Evolutionary conservation across 2,888 invertebrate species (phyloP), one percentile per base, ranked within the genome.

Genomic region (Choristoneura rosaceana): DNA sequence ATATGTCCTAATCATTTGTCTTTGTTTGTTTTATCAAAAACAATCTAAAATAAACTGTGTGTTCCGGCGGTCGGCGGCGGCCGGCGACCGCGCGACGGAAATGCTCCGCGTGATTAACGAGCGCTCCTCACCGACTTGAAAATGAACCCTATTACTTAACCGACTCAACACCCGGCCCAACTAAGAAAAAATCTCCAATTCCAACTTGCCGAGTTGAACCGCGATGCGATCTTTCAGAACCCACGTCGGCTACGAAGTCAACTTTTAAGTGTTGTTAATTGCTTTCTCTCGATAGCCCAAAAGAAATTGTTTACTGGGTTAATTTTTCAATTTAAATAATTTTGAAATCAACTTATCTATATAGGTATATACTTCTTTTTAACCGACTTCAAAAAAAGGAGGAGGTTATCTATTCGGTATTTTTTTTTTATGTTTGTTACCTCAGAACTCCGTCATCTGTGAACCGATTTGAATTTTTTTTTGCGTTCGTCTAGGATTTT

Each of bases 21-120:
- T 89, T 87, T 89, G 91, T 90, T 88, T 90, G 86, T 89, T 90
- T 91, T 91, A 92, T 92, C 89, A 91, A 90, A 93, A 93, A 92
- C 92, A 92, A 93, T 92, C 89, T 88, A 87, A 92, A 92, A 88
- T 90, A 90, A 91, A 89, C 85, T 86, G 83, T 77, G 86, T 86
- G 84, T 91, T 89, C 90, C 91, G 90, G 86, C 83, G 84, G 70
- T 67, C 63, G 78, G 25, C 50, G 79, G 81, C 83, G 84, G 89
- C 88, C 90, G 89, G 89, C 88, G 90, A 83, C 83, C 82, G 76
- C 81, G 90, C 89, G 90, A 84, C 84, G 82, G 76, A 81, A 81
- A 80, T 81, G 82, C 79, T 82, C 79, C 83, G 67, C 43, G 84
- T 93, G 93, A 93, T 93, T 92, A 93, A 93, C 88, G 92, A 92